phyloP scores from a whole-genome alignment of 1,140 invertebrate genomes.

The Paraescarpia echinospica region DNA sequence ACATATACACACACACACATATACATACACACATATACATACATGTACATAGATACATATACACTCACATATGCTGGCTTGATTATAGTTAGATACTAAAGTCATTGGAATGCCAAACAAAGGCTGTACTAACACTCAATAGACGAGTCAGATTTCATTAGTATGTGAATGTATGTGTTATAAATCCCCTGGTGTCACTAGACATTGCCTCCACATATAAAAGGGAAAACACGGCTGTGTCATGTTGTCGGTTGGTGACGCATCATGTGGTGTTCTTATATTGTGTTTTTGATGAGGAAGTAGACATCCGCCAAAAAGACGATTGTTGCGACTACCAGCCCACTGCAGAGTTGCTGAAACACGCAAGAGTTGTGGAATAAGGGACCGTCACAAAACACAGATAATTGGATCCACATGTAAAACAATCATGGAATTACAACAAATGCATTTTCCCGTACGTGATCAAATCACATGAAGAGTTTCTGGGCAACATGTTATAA shows the following conservation, averaged over 20 bases:
- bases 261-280: neutral
- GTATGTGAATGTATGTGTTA: neutral
- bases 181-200: too few relatives aligned
- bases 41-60: too few relatives aligned
- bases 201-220: neutral
- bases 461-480: too few relatives aligned
- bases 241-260: neutral
- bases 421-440: neutral
- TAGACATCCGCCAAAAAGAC: constrained; percentile 62
- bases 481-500: too few relatives aligned
- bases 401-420: neutral
- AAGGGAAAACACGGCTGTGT: neutral
- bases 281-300: constrained; percentile 53
- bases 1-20: too few relatives aligned
- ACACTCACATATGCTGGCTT: neutral
- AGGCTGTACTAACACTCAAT: neutral
- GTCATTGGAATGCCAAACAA: neutral
- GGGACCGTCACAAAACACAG: constrained; percentile 33
- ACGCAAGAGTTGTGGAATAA: neutral
- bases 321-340: constrained; percentile 55
- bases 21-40: too few relatives aligned
- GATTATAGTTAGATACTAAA: neutral
- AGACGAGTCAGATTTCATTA: neutral
- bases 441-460: too few relatives aligned
- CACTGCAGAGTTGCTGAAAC: constrained; percentile 54